A percentile compares a stretch with the other conserved stretches of the same genome.
Evolutionary conservation across 2,113 vertebrate genomes (phyloP).

Genomic region (Rhinolophus ferrumequinum): DNA sequence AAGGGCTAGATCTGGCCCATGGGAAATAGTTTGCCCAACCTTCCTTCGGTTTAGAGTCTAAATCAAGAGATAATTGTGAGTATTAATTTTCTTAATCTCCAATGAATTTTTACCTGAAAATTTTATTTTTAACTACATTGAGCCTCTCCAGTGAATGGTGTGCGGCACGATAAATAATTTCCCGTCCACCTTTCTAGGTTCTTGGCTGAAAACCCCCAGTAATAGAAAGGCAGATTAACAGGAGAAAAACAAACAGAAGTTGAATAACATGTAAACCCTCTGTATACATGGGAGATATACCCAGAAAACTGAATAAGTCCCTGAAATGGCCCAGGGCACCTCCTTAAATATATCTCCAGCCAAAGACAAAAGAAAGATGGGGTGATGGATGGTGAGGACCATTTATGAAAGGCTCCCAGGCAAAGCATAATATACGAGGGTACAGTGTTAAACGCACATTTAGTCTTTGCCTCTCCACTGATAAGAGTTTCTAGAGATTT

Average conservation of each 20-base stretch:
- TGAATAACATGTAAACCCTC: not conserved
- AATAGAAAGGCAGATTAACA: not conserved
- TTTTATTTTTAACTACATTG: not conserved
- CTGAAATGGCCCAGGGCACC: not conserved
- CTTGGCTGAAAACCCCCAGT: not conserved
- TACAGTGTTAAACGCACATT: not conserved
- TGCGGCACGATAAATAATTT: not conserved
- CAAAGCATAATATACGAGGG: not conserved
- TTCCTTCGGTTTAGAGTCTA: not conserved
- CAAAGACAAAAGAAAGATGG: not conserved
- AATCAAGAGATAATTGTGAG: not conserved
- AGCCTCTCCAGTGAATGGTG: not conserved
- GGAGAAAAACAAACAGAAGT: not conserved
- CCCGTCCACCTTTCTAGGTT: not conserved
- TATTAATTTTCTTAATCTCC: constrained; percentile 9
- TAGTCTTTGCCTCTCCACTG: not conserved
- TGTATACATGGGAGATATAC: not conserved
- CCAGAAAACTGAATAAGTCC: not conserved
- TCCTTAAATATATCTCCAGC: not conserved
- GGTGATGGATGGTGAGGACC: not conserved
- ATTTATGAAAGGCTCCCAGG: not conserved
- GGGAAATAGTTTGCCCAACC: not conserved
- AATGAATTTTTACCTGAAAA: not conserved
- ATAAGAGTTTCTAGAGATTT: not conserved
- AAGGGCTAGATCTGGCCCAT: not conserved